Evolutionary conservation across 2,113 vertebrate genomes (phyloP).

Genomic region (Aegithalos caudatus): DNA sequence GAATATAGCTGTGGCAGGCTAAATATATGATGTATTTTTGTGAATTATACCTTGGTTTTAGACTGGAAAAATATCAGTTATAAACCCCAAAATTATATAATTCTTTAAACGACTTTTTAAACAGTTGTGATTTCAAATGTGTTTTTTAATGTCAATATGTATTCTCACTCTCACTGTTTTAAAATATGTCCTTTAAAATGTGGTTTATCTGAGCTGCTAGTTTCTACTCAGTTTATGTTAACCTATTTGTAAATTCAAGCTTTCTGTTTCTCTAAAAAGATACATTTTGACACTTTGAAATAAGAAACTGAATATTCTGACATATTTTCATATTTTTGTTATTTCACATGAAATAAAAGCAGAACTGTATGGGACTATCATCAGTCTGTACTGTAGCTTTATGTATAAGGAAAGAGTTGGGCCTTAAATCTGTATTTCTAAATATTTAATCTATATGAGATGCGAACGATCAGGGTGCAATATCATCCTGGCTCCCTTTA

Average conservation of each 20-base stretch:
- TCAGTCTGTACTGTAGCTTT: background rate
- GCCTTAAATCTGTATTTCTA: background rate
- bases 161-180: background rate
- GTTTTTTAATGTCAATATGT: background rate
- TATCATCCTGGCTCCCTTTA: background rate
- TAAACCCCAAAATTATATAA: fast-evolving
- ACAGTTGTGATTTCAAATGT: background rate
- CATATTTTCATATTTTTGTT: background rate
- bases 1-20: background rate
- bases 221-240: background rate
- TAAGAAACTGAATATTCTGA: background rate
- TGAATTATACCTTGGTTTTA: background rate
- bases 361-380: background rate
- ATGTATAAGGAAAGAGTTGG: background rate
- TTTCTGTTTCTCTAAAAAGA: background rate
- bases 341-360: background rate
- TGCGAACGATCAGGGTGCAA: background rate
- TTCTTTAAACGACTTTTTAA: background rate
- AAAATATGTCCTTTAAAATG: background rate
- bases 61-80: background rate
- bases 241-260: background rate
- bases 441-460: background rate
- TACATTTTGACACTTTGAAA: background rate
- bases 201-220: background rate
- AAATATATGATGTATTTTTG: background rate